phyloP scores from a whole-genome alignment of 2,797 vertebrate species.

The Gymnothorax reevesii region DNA sequence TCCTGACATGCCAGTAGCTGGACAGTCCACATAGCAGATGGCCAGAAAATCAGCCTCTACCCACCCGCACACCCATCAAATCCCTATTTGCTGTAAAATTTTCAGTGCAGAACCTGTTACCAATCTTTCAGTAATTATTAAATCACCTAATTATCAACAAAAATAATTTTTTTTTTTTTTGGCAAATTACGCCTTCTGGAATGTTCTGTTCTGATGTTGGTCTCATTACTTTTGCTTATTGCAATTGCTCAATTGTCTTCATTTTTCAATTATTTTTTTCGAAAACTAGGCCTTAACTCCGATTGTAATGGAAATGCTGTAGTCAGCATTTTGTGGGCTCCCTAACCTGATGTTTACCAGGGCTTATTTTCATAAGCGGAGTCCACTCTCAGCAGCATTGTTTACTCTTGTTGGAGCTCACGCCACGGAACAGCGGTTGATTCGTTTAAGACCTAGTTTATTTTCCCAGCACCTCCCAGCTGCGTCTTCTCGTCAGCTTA shows the following conservation, averaged over 20 bases:
- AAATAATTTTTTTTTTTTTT: no score
- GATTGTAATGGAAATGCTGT: background rate
- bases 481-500: slow-evolving; percentile 1
- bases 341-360: background rate
- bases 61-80: no score
- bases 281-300: background rate
- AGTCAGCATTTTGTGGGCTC: slow-evolving; percentile 4
- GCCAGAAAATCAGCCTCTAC: background rate
- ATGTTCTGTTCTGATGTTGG: background rate
- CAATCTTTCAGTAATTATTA: background rate
- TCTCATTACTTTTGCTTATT: background rate
- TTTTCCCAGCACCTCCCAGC: slow-evolving; percentile 1
- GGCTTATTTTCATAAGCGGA: slow-evolving; percentile 26
- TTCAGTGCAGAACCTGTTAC: background rate
- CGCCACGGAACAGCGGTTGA: background rate
- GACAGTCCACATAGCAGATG: background rate
- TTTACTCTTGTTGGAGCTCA: background rate
- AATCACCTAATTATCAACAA: background rate
- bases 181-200: no score
- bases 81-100: background rate
- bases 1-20: background rate
- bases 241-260: background rate
- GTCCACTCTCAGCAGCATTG: background rate
- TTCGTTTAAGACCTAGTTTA: background rate
- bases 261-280: background rate